phyloP scores from a whole-genome alignment of 2,113 vertebrate genomes.

The Morone chrysops region DNA sequence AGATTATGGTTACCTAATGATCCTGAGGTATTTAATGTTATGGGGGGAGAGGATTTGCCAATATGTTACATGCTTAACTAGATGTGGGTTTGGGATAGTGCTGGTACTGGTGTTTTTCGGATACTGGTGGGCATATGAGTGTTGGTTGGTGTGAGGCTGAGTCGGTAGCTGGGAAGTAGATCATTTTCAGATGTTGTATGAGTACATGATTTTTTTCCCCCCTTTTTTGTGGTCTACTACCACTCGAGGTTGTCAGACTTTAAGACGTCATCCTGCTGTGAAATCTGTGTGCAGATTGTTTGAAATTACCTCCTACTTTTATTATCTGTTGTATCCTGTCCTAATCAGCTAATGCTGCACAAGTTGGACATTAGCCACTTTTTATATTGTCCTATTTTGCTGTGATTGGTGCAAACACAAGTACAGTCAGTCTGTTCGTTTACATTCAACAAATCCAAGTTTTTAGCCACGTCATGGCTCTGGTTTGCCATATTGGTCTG shows the following conservation, averaged over 20 bases:
- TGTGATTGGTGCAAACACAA: not conserved
- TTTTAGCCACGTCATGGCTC: not conserved
- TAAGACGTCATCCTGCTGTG: constrained; percentile 39
- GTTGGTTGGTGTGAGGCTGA: constrained; percentile 41
- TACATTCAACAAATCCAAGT: not conserved
- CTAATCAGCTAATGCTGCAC: constrained; percentile 29
- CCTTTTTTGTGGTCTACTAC: constrained; percentile 27
- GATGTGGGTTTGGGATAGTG: constrained; percentile 26
- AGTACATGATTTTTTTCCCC: constrained; percentile 6
- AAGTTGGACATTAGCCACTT: constrained; percentile 13
- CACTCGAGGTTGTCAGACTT: constrained; percentile 51
- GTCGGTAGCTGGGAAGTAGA: constrained; percentile 45
- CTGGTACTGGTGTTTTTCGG: constrained; percentile 15
- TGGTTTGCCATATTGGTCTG: not conserved
- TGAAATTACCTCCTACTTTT: constrained; percentile 34
- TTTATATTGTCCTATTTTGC: constrained; percentile 1
- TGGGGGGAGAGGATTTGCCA: constrained; percentile 14
- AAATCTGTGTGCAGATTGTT: constrained; percentile 41
- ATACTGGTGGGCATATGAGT: constrained; percentile 19
- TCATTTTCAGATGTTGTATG: constrained; percentile 62
- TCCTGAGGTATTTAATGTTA: constrained; percentile 39
- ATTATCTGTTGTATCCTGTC: constrained; percentile 28
- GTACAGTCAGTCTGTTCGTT: not conserved
- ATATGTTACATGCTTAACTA: constrained; percentile 9
- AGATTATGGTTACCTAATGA: constrained; percentile 56